Base-by-base conservation (phyloP, 2,797 vertebrate genomes). In the Sparus aurata region DNA sequence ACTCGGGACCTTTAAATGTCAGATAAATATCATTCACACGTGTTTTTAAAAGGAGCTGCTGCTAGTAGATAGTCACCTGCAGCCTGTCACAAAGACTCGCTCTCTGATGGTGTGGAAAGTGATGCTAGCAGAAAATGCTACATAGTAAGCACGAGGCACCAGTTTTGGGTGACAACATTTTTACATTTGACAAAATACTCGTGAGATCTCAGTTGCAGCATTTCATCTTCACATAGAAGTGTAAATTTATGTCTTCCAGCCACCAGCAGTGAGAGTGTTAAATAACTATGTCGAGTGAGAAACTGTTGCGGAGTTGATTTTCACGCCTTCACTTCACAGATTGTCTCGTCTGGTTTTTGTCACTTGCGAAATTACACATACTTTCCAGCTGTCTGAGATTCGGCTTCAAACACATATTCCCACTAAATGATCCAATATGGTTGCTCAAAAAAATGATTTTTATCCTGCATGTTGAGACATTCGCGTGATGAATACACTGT, bases 41-140 rank as follows among this genome's bases (percentile, higher is more conserved):
- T 80, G 54, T 63, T 41, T 83, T 87, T 38, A 38, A 45, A 63
- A 72, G 73, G 73, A 90, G 75, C 77, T 79, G 85, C 73, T 66
- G 63, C 80, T 71, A 50, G 64, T 13, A 38, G 67, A 23, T 76
- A 34, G 85, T 69, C 18, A n/a, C 41, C 60, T 72, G 79, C 82
- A 86, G 76, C 10, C 61, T 72, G 70, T 75, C 61, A 54, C 66
- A 75, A 58, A 82, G 27, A 66, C 22, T 49, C 43, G 22, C 17
- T 55, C 30, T 68, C 43, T 54, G 50, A 53, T 13, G 57, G 43
- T 46, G 57, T 34, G 66, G 58, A 77, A 80, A 66, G 27, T 43
- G 79, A 86, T 64, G 83, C 71, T 53, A 71, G 65, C 82, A 63
- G 16, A 47, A 76, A 79, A 66, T 47, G 73, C 75, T 85, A 62